These are phyloP conservation scores for Gadopsis bispinosus DNA, from an alignment of 2,797 vertebrate species.

Conservation along the genomic window DNA sequence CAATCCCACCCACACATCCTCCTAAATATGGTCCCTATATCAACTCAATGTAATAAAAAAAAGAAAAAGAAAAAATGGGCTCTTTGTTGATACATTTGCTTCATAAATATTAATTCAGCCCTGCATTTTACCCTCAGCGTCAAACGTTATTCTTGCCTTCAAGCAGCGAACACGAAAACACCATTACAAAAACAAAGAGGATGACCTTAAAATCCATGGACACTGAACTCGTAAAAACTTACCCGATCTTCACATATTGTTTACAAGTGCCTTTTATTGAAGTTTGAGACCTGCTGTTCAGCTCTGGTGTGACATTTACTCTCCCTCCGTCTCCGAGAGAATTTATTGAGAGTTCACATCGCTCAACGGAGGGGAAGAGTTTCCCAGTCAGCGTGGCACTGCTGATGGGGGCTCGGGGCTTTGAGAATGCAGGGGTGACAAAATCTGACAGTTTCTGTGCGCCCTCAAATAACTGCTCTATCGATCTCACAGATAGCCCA, in stretches of 20 bases:
- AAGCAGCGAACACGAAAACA: slow-evolving; percentile 26
- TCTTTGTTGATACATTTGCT: slow-evolving; percentile 12
- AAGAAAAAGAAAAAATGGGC: not conserved
- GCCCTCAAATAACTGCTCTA: slow-evolving; percentile 49
- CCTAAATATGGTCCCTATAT: not conserved
- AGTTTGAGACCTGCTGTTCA: slow-evolving; percentile 26
- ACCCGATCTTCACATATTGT: slow-evolving; percentile 28
- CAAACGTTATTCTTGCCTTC: slow-evolving; percentile 30
- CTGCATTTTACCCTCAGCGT: slow-evolving; percentile 36
- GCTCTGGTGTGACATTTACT: slow-evolving; percentile 48
- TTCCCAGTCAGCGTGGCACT: slow-evolving; percentile 16
- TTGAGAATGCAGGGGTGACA: slow-evolving; percentile 41
- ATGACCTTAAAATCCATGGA: slow-evolving; percentile 39
- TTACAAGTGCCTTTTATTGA: slow-evolving; percentile 52
- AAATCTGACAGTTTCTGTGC: slow-evolving; percentile 51
- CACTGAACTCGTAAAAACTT: slow-evolving; percentile 41
- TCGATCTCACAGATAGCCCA: slow-evolving; percentile 45
- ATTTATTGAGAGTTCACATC: slow-evolving; percentile 50
- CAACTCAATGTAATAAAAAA: not conserved
- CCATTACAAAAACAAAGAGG: not conserved
- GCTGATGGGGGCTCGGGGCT: slow-evolving; percentile 23
- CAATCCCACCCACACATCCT: slow-evolving; percentile 13
- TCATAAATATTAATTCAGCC: slow-evolving; percentile 52
- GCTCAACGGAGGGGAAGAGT: slow-evolving; percentile 34
- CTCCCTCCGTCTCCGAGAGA: slow-evolving; percentile 36